phyloP scores from a whole-genome alignment of 2,797 vertebrate species.

The Telmatherina bonti region DNA sequence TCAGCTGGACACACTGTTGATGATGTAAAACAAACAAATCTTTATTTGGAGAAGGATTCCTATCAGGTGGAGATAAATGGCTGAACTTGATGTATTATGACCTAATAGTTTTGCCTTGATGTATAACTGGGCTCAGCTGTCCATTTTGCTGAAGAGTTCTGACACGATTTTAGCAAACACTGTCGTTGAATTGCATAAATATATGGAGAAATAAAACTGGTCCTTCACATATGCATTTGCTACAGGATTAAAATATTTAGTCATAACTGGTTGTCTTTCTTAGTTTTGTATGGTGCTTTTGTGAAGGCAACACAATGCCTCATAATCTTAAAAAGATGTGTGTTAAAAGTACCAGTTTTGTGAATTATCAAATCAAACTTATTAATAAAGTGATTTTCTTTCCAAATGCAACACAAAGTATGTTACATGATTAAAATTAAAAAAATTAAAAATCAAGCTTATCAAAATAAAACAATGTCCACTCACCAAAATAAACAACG shows the following conservation, averaged over 20 bases:
- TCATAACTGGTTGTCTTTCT: neutral
- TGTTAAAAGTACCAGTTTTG: conserved; percentile 8
- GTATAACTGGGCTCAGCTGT: neutral
- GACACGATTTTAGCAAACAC: neutral
- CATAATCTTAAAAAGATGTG: neutral
- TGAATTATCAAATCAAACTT: too few species aligned
- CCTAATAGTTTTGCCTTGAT: neutral
- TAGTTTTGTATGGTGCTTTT: neutral
- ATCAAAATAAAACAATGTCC: too few species aligned
- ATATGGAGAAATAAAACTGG: conserved; percentile 1
- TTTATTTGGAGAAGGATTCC: neutral
- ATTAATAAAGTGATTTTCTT: too few species aligned
- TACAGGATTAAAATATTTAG: conserved; percentile 2
- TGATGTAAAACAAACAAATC: neutral
- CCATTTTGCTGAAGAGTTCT: neutral
- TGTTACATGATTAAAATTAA: too few species aligned
- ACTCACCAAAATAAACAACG: too few species aligned
- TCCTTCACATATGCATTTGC: neutral
- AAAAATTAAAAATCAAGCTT: too few species aligned
- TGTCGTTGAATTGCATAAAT: neutral
- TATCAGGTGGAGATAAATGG: neutral
- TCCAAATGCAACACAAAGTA: too few species aligned
- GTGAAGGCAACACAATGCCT: neutral
- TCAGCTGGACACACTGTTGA: neutral
- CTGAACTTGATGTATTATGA: neutral